phyloP scores from a whole-genome alignment of 2,113 vertebrate genomes.

The Tiliqua scincoides region DNA sequence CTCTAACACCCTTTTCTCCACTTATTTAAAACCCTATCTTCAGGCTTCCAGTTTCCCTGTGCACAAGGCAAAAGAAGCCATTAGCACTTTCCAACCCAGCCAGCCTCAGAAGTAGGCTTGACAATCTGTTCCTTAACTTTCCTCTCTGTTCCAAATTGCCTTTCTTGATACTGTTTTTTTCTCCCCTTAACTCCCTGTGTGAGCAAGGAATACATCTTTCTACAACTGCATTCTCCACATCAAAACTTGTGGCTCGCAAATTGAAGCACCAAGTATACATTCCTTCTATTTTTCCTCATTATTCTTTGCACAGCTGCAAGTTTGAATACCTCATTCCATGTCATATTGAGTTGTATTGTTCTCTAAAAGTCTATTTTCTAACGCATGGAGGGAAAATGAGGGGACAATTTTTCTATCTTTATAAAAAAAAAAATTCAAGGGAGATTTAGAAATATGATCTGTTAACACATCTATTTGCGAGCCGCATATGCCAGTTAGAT shows the following conservation, averaged over 20 bases:
- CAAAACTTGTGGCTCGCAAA: neutral
- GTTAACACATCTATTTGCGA: neutral
- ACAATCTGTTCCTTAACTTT: neutral
- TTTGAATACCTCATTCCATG: neutral
- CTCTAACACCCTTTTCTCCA: slow-evolving; percentile 1
- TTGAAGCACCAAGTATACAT: neutral
- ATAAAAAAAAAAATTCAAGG: neutral
- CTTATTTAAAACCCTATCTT: slow-evolving; percentile 25
- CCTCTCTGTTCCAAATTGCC: neutral
- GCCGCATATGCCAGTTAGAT: neutral
- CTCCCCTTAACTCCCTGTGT: too few relatives aligned
- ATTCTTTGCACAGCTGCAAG: neutral
- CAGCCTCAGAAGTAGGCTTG: slow-evolving; percentile 3
- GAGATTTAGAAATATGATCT: neutral
- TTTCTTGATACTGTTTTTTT: neutral
- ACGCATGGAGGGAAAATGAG: neutral
- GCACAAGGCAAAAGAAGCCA: slow-evolving; percentile 11
- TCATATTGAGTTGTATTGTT: neutral
- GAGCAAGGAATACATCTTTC: slow-evolving; percentile 1
- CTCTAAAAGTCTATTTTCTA: neutral
- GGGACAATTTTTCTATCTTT: neutral
- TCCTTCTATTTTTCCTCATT: neutral
- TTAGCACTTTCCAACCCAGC: neutral
- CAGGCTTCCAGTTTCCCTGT: slow-evolving; percentile 3
- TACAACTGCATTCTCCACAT: neutral